Evolutionary conservation across 2,797 vertebrate species (phyloP).

Genomic region (Sparidentex hasta): DNA sequence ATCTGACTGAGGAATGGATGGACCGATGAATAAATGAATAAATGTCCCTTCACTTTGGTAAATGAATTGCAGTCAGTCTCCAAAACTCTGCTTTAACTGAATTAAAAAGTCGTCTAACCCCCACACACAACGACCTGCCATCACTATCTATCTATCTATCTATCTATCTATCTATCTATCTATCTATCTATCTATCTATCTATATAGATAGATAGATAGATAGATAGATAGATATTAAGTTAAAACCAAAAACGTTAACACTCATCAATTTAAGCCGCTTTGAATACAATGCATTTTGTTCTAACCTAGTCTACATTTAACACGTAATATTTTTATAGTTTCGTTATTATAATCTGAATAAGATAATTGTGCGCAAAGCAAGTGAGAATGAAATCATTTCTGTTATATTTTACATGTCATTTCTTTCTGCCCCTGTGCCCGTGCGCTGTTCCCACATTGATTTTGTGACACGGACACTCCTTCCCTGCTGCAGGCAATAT

Average conservation of each 20-base stretch:
- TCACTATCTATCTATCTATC: slow-evolving; percentile 12
- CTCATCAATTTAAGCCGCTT: not conserved
- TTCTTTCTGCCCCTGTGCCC: slow-evolving; percentile 19
- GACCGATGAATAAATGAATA: slow-evolving; percentile 64
- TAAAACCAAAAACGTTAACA: not conserved
- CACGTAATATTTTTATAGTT: not conserved
- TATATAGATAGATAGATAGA: not conserved
- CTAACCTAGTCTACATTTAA: not conserved
- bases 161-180: slow-evolving; percentile 27
- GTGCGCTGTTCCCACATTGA: slow-evolving; percentile 53
- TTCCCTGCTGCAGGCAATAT: slow-evolving; percentile 59
- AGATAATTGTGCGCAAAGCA: not conserved
- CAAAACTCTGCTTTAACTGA: slow-evolving; percentile 51
- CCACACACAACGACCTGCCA: not conserved
- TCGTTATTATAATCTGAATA: not conserved
- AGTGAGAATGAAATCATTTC: too few relatives aligned
- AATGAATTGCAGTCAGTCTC: slow-evolving; percentile 47
- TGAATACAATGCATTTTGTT: not conserved
- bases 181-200: slow-evolving; percentile 19
- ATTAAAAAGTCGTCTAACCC: slow-evolving; percentile 50
- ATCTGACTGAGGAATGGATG: slow-evolving; percentile 68
- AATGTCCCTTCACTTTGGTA: slow-evolving; percentile 36
- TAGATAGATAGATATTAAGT: too few relatives aligned
- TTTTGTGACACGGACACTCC: slow-evolving; percentile 64
- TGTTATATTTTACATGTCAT: slow-evolving; percentile 28